These are phyloP conservation scores for Maniola hyperantus DNA, from an alignment of 2,888 invertebrate species.

Conservation along the genomic window DNA sequence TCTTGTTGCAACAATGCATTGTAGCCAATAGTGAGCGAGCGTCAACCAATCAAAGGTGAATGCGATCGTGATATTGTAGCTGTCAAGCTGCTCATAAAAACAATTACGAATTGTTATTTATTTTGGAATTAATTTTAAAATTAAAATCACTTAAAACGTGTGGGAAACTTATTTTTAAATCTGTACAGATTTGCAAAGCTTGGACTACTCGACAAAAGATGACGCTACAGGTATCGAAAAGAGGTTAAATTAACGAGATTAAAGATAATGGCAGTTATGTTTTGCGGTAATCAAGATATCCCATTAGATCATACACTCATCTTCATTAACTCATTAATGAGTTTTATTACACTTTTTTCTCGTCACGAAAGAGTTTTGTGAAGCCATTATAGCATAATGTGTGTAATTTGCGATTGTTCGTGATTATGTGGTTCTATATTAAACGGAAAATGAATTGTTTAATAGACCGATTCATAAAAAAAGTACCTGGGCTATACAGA, in stretches of 20 bases:
- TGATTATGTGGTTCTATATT: not conserved
- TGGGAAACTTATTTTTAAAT: no score
- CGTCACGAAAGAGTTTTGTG: constrained; percentile 19
- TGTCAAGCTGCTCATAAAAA: no score
- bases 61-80: no score
- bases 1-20: no score
- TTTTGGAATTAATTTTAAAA: no score
- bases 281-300: constrained; percentile 40
- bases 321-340: constrained; percentile 55
- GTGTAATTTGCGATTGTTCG: constrained; percentile 37
- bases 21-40: no score
- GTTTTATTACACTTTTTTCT: constrained; percentile 19
- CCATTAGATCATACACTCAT: constrained; percentile 59
- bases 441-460: not conserved
- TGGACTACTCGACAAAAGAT: constrained; percentile 40
- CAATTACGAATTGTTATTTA: no score
- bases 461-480: not conserved
- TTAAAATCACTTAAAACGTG: no score
- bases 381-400: constrained; percentile 35
- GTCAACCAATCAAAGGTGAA: no score
- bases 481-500: not conserved
- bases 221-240: constrained; percentile 44
- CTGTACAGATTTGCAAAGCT: not conserved
- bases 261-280: constrained; percentile 36
- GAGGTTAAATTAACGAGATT: constrained; percentile 34